A percentile compares a stretch with the other conserved stretches of the same genome.
phyloP scores from a whole-genome alignment of 1,140 invertebrate species.

The Zaprionus vittiger region DNA sequence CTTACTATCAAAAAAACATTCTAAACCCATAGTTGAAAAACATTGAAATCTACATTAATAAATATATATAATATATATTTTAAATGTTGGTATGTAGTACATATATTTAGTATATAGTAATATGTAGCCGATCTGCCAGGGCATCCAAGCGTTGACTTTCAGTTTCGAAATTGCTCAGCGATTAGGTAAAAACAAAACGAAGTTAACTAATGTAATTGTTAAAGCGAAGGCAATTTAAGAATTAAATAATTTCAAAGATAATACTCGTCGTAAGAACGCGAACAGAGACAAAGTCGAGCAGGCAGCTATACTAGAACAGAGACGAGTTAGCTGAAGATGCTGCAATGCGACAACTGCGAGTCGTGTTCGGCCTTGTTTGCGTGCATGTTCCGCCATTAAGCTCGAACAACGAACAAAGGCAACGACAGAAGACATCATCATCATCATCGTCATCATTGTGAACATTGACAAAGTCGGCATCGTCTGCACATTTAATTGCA shows the following conservation, averaged over 20 bases:
- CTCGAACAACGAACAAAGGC: not conserved
- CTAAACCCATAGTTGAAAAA: too few relatives aligned
- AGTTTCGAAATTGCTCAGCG: not conserved
- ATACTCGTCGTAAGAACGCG: not conserved
- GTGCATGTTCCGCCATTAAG: constrained; percentile 7
- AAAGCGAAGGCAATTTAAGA: not conserved
- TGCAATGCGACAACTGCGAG: constrained; percentile 1
- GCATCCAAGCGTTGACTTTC: not conserved
- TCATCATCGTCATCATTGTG: not conserved
- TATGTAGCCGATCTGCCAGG: not conserved
- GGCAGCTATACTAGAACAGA: not conserved
- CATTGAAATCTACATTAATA: not conserved
- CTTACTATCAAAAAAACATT: too few relatives aligned
- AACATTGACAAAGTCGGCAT: not conserved
- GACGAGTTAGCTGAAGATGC: not conserved
- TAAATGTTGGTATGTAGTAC: too few relatives aligned
- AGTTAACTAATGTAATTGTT: constrained; percentile 3
- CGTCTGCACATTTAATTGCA: constrained; percentile 8
- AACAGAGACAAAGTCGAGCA: not conserved
- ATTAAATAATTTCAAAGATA: constrained; percentile 9
- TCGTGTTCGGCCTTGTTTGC: not conserved
- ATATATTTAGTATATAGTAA: too few relatives aligned
- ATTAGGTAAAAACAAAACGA: not conserved
- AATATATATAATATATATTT: too few relatives aligned
- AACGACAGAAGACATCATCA: not conserved